These are phyloP conservation scores for Drosophila tripunctata DNA, from an alignment of 2,888 invertebrate species.

Conservation along the genomic window DNA sequence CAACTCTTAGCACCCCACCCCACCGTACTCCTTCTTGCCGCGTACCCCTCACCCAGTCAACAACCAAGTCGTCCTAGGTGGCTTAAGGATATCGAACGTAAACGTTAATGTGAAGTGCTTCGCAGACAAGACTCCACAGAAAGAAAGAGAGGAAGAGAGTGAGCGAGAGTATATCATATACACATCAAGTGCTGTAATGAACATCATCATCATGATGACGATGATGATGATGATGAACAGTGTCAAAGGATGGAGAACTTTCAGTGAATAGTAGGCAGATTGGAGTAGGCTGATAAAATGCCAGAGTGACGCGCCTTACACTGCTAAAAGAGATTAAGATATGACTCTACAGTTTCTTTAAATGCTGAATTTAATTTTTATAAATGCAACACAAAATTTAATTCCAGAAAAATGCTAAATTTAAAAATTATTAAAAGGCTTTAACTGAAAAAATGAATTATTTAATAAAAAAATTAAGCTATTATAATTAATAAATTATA, in stretches of 20 bases:
- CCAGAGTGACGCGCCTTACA: not conserved
- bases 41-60: no score
- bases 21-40: not conserved
- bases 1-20: no score
- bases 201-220: no score
- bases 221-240: conserved; percentile 15
- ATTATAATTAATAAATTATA: no score
- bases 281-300: not conserved
- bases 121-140: not conserved
- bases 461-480: no score
- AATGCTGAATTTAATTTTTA: no score
- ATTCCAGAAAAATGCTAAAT: no score
- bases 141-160: conserved; percentile 4
- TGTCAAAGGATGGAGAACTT: not conserved
- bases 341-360: no score
- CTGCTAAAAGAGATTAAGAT: not conserved
- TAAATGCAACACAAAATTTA: no score
- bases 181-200: conserved; percentile 61
- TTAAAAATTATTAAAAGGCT: no score
- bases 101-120: conserved; percentile 70
- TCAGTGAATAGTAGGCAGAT: not conserved
- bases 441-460: no score
- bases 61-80: no score
- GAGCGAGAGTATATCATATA: conserved; percentile 70
- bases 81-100: conserved; percentile 38